phyloP scores from a whole-genome alignment of 2,797 vertebrate genomes.

The Myripristis murdjan region DNA sequence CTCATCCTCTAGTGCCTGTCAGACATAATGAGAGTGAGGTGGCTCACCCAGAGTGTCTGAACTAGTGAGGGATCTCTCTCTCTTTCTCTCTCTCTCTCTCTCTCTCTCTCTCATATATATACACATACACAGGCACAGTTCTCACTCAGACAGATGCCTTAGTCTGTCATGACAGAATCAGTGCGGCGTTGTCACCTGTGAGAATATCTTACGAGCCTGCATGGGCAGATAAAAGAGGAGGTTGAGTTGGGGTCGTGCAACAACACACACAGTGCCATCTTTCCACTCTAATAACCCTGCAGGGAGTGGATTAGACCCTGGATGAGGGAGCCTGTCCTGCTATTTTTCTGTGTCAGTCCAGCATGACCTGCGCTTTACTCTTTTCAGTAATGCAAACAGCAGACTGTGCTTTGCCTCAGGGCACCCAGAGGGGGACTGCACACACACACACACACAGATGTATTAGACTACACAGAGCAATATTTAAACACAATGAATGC shows the following conservation, averaged over 20 bases:
- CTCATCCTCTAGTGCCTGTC: constrained; percentile 25
- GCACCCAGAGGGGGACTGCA: constrained; percentile 37
- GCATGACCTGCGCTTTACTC: constrained; percentile 68
- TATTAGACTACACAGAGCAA: constrained; percentile 24
- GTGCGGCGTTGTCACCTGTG: constrained; percentile 46
- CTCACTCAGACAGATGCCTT: constrained; percentile 33
- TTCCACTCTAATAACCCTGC: constrained; percentile 83
- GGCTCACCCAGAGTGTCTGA: constrained; percentile 17
- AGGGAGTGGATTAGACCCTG: constrained; percentile 69
- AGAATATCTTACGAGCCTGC: constrained; percentile 58
- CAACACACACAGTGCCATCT: constrained; percentile 55
- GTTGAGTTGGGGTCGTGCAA: constrained; percentile 49
- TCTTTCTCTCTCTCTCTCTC: constrained; percentile 16
- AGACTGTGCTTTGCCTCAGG: constrained; percentile 65
- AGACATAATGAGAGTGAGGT: constrained; percentile 30
- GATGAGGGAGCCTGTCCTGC: constrained; percentile 54
- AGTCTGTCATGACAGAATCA: constrained; percentile 42
- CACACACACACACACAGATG: constrained; percentile 26
- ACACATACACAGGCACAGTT: background rate
- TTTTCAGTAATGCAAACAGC: constrained; percentile 73
- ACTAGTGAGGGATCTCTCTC: constrained; percentile 29
- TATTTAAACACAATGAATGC: constrained; percentile 34
- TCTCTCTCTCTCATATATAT: background rate
- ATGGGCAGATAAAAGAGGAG: constrained; percentile 55
- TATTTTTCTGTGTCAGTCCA: constrained; percentile 60